Percentiles rank a stretch among this genome's conserved stretches.
phyloP scores from a whole-genome alignment of 2,113 vertebrate genomes.

The Callopanchax toddi region DNA sequence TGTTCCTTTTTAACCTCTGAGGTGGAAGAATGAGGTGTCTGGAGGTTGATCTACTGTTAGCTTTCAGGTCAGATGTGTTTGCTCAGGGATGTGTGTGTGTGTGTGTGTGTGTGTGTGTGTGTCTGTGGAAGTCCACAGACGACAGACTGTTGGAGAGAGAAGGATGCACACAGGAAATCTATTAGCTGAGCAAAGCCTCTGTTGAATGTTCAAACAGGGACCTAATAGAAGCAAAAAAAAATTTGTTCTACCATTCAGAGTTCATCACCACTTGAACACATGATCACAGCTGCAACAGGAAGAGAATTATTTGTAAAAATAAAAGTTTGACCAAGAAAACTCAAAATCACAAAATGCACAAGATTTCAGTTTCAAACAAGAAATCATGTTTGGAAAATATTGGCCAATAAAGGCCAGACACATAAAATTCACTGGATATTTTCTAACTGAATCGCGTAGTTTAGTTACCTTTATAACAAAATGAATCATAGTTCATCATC shows the following conservation, averaged over 20 bases:
- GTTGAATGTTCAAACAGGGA: constrained; percentile 56
- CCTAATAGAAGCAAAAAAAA: constrained; percentile 11
- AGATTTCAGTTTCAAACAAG: too few species aligned
- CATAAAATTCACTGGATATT: too few species aligned
- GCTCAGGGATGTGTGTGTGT: constrained; percentile 39
- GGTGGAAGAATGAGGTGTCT: constrained; percentile 56
- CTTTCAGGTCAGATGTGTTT: constrained; percentile 71
- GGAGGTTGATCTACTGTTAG: constrained; percentile 59
- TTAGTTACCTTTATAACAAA: too few species aligned
- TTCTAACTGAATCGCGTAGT: too few species aligned
- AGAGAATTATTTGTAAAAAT: background rate
- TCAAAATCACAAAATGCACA: too few species aligned
- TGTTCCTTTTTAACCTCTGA: constrained; percentile 32
- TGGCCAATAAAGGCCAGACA: too few species aligned
- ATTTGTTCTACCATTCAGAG: background rate
- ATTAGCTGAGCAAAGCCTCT: constrained; percentile 41
- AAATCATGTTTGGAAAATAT: too few species aligned
- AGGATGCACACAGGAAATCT: constrained; percentile 38
- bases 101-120: constrained; percentile 32
- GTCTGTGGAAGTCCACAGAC: background rate
- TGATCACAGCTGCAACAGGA: background rate
- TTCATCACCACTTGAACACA: background rate
- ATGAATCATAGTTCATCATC: too few species aligned
- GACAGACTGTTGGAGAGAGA: constrained; percentile 17
- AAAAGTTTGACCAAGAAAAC: too few species aligned